phyloP scores from a whole-genome alignment of 2,888 invertebrate genomes.

The Elegia similella region DNA sequence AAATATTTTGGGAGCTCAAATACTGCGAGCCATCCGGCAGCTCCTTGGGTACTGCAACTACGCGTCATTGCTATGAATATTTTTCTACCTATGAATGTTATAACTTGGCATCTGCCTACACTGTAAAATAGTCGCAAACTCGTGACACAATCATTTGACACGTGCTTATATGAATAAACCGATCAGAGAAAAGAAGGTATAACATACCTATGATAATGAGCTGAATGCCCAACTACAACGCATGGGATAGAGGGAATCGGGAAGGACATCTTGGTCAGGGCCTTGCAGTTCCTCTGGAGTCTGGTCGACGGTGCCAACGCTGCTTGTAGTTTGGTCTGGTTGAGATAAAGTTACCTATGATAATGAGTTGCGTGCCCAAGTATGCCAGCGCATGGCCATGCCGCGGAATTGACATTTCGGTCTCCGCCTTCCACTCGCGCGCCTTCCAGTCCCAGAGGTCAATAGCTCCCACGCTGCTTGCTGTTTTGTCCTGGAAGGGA shows the following conservation, averaged over 20 bases:
- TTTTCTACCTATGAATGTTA: no score
- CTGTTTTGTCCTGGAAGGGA: slow-evolving; percentile 63
- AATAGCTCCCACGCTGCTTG: slow-evolving; percentile 81
- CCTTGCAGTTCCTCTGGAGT: slow-evolving; percentile 82
- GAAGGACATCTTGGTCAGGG: no score
- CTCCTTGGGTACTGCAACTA: no score
- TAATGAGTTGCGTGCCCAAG: slow-evolving; percentile 84
- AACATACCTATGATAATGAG: slow-evolving; percentile 83
- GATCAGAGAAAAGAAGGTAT: no score
- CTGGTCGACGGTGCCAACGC: slow-evolving; percentile 82
- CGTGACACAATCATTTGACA: no score
- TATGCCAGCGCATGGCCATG: slow-evolving; percentile 85
- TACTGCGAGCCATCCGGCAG: no score
- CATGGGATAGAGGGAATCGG: no score
- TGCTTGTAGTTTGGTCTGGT: slow-evolving; percentile 65
- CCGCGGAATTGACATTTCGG: slow-evolving; percentile 84
- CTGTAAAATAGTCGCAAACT: no score
- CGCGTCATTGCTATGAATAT: no score
- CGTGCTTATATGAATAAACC: no score
- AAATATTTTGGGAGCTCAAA: no score
- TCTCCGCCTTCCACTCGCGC: slow-evolving; percentile 80
- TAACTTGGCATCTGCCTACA: no score
- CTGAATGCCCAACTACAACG: slow-evolving; percentile 83
- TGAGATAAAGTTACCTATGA: slow-evolving; percentile 66
- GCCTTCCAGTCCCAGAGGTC: slow-evolving; percentile 83